A percentile compares a stretch with the other conserved stretches of the same genome.
Evolutionary conservation across 2,113 vertebrate genomes (phyloP).

Genomic region (Coryphaenoides rupestris): DNA sequence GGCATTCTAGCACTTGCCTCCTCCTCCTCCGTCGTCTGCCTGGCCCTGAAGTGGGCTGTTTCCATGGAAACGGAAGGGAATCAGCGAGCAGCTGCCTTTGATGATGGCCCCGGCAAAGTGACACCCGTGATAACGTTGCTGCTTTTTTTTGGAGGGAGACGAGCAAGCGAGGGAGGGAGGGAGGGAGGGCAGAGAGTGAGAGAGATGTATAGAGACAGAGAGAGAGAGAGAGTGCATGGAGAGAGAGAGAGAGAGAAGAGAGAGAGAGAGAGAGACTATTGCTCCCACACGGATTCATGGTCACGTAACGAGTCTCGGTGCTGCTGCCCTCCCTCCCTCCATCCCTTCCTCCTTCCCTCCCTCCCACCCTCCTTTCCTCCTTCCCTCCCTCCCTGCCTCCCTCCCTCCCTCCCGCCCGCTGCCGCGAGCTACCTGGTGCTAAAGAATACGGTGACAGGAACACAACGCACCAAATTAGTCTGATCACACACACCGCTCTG

Average conservation of each 20-base stretch:
- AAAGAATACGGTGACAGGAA: conserved; percentile 26
- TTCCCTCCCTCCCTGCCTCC: no score
- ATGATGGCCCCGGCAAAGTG: conserved; percentile 64
- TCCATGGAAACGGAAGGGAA: conserved; percentile 67
- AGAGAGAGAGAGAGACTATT: conserved; percentile 3
- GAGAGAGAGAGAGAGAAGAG: conserved; percentile 8
- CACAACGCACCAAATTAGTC: conserved; percentile 30
- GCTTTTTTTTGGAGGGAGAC: conserved; percentile 28
- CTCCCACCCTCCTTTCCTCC: no score
- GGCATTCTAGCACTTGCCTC: conserved; percentile 60
- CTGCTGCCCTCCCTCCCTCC: no score
- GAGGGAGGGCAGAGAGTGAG: conserved; percentile 15
- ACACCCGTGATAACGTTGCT: conserved; percentile 55
- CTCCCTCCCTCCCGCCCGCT: no score
- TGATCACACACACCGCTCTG: conserved; percentile 17
- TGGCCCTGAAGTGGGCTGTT: conserved; percentile 68
- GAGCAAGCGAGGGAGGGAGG: conserved; percentile 25
- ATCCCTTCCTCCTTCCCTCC: no score
- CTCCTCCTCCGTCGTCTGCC: conserved; percentile 56
- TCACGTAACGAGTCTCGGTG: conserved; percentile 33
- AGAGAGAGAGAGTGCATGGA: conserved; percentile 11
- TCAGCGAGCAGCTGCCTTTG: conserved; percentile 61
- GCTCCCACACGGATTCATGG: conserved; percentile 28
- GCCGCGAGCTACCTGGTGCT: conserved; percentile 37
- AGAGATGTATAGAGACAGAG: conserved; percentile 9